Conservation (phyloP, 2,888 invertebrate genomes). For the Corbicula japonica region DNA sequence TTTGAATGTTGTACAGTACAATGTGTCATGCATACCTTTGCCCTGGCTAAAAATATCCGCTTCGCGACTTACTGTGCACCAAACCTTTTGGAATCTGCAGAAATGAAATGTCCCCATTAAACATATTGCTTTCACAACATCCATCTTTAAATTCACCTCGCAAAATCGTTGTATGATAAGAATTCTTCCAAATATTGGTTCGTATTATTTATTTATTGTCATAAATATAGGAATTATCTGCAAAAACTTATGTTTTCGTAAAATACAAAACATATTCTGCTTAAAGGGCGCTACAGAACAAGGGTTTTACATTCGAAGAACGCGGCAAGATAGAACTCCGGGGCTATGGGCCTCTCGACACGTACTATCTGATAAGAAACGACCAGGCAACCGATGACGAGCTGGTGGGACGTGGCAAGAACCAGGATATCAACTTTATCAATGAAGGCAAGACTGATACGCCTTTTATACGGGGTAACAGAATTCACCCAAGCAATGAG, state of each 20-base stretch:
- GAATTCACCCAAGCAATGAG: constrained; percentile 50
- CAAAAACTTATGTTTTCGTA: background rate
- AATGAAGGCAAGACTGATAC: constrained; percentile 62
- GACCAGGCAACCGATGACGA: constrained; percentile 64
- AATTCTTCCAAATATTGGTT: too few species aligned
- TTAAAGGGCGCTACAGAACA: constrained; percentile 67
- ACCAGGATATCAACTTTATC: constrained; percentile 60
- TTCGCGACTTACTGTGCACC: too few species aligned
- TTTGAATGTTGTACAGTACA: too few species aligned
- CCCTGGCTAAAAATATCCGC: too few species aligned
- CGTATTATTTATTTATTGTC: too few species aligned
- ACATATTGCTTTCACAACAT: too few species aligned
- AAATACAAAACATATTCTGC: background rate
- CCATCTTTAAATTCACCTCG: too few species aligned
- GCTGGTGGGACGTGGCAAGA: constrained; percentile 52
- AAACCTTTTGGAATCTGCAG: too few species aligned
- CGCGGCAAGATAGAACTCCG: constrained; percentile 75
- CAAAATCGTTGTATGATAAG: too few species aligned
- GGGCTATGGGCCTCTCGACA: constrained; percentile 70
- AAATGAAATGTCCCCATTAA: too few species aligned
- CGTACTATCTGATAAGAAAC: constrained; percentile 73
- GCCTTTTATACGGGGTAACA: constrained; percentile 53
- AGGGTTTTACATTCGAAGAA: constrained; percentile 71
- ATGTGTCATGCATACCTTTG: too few species aligned
- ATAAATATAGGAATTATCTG: too few species aligned